Evolutionary conservation across 2,888 invertebrate genomes (phyloP).

Genomic region (Drosophila borborema): DNA sequence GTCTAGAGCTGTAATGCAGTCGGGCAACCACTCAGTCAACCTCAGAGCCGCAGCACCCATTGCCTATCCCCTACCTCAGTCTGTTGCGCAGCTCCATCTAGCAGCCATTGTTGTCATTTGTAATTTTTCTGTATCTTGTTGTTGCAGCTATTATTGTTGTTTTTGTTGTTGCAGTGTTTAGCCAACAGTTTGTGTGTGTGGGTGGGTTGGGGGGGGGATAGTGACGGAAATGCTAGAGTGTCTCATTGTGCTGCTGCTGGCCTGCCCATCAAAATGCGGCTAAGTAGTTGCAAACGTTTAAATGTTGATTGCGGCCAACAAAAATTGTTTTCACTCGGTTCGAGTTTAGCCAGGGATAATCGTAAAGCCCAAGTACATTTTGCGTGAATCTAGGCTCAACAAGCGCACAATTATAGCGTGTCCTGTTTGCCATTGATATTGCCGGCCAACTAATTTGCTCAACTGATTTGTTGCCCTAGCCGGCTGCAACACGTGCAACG

Average conservation of each 20-base stretch:
- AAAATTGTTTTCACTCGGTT: slow-evolving; percentile 46
- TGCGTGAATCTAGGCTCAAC: slow-evolving; percentile 1
- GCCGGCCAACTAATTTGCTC: slow-evolving; percentile 28
- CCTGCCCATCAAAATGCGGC: slow-evolving; percentile 57
- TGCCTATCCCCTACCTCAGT: background rate
- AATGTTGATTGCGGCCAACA: slow-evolving; percentile 61
- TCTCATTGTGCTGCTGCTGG: slow-evolving; percentile 60
- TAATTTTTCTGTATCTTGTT: slow-evolving; percentile 57
- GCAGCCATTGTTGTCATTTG: slow-evolving; percentile 54
- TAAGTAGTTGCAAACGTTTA: slow-evolving; percentile 72
- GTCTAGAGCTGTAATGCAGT: slow-evolving; percentile 73
- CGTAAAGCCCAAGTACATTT: background rate
- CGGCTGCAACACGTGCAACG: background rate
- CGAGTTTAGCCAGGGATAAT: slow-evolving; percentile 1
- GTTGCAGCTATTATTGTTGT: slow-evolving; percentile 18
- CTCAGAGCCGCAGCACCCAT: slow-evolving; percentile 44
- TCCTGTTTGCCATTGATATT: slow-evolving; percentile 1
- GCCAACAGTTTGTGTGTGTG: slow-evolving; percentile 57
- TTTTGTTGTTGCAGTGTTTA: slow-evolving; percentile 55
- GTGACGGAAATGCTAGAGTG: slow-evolving; percentile 74
- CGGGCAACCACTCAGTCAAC: slow-evolving; percentile 74
- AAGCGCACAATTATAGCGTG: slow-evolving; percentile 26
- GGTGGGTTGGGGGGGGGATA: slow-evolving; percentile 33
- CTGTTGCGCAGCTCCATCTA: background rate
- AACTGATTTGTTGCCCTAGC: slow-evolving; percentile 14